Evolutionary conservation across 1,140 invertebrate genomes (phyloP).

Genomic region (Parasteatoda tepidariorum): DNA sequence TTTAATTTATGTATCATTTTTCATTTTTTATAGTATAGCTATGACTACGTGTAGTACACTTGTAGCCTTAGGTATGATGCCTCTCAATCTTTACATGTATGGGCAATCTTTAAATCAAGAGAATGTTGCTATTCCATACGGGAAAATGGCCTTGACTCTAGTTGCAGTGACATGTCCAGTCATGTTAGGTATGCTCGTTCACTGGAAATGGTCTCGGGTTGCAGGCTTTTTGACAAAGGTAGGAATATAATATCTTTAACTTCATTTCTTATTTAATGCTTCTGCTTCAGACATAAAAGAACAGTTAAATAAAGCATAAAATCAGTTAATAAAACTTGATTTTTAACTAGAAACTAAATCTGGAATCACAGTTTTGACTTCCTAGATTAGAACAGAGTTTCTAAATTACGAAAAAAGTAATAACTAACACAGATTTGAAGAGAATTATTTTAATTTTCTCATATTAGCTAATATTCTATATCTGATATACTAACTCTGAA

Average conservation of each 20-base stretch:
- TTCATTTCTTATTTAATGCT: neutral
- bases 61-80: conserved; percentile 68
- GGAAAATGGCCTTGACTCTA: conserved; percentile 67
- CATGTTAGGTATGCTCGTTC: conserved; percentile 66
- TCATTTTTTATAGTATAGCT: conserved; percentile 66
- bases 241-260: neutral
- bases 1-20: too few species aligned
- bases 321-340: too few species aligned
- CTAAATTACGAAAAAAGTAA: too few species aligned
- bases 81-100: conserved; percentile 68
- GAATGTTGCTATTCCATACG: conserved; percentile 67
- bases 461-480: too few species aligned
- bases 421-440: too few species aligned
- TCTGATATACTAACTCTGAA: too few species aligned
- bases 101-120: conserved; percentile 65
- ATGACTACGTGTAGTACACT: conserved; percentile 69
- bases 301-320: too few species aligned
- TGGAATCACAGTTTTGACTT: too few species aligned
- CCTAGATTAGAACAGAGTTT: too few species aligned
- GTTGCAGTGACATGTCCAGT: conserved; percentile 66
- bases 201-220: conserved; percentile 65
- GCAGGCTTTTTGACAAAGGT: conserved; percentile 65
- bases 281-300: too few species aligned
- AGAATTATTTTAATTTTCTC: too few species aligned
- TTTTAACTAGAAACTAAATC: too few species aligned